Evolutionary conservation across 2,113 vertebrate genomes (phyloP), one percentile per base, ranked within the genome.

Genomic region (Eubucco bourcierii): DNA sequence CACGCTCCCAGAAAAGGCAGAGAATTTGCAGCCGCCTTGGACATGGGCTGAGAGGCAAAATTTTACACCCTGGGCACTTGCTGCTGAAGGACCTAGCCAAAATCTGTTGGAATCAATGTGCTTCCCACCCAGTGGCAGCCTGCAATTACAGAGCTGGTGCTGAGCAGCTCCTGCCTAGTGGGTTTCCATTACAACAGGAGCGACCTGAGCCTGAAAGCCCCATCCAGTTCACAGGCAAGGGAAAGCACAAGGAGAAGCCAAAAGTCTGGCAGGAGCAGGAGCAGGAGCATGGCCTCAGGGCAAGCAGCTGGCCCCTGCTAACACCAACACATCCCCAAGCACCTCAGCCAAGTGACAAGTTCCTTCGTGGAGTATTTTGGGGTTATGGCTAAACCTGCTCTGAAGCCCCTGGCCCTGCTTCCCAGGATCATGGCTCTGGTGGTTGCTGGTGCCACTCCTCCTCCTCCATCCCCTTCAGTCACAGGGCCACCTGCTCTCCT

Each of bases 271-370:
- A 0, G 67, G 64, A 74, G 33, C 4, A 0, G 72, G 33, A 80
- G 33, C 4, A 7, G 47, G 55, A 50, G 17, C 50, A 5, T 31
- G 12, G 5, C 56, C 84, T 9, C 74, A 1, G 4, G 21, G 16
- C 2, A 3, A 7, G 15, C 70, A 31, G 56, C 58, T 13, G 2
- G 89, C 8, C 65, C 64, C 41, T 14, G 52, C 71, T 64, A 4
- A 2, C 47, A 3, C 23, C 3, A 0, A 23, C 13, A 2, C 1
- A 3, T 41, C 39, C 71, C 59, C 59, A 3, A 24, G 1, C 1
- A 1, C 46, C 0, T 2, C 21, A 3, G 60, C 53, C 33, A 2
- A 7, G 9, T 1, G 34, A 1, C 23, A 59, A 61, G 46, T 20
- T 53, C 75, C 82, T 10, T 10, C 3, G 0, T 1, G 13, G 78